Evolutionary conservation across 1,140 invertebrate genomes (phyloP).

Genomic region (Lutraria rhynchaena): DNA sequence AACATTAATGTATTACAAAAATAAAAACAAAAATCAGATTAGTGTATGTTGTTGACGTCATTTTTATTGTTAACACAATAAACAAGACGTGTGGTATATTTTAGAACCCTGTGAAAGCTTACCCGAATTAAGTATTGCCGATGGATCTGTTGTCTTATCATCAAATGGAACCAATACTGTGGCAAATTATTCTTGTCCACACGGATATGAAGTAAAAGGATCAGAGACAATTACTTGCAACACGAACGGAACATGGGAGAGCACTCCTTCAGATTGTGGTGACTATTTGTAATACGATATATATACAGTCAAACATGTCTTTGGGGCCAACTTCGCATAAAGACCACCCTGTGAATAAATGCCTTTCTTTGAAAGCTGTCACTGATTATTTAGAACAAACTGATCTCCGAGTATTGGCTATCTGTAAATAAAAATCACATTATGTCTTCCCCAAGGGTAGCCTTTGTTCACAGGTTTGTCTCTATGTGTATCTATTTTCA

Average conservation of each 20-base stretch:
- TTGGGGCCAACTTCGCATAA: too few relatives aligned
- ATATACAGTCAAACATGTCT: background rate
- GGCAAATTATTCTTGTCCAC: constrained; percentile 25
- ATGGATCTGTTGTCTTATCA: background rate
- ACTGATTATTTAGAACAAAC: too few relatives aligned
- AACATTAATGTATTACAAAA: too few relatives aligned
- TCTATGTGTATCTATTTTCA: background rate
- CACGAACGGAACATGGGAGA: constrained; percentile 22
- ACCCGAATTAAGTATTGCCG: background rate
- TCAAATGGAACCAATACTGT: constrained; percentile 26
- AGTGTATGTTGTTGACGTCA: too few relatives aligned
- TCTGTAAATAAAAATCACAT: too few relatives aligned
- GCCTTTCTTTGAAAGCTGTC: too few relatives aligned
- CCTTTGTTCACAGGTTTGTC: too few relatives aligned
- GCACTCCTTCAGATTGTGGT: constrained; percentile 18
- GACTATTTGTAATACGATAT: background rate
- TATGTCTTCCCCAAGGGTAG: too few relatives aligned
- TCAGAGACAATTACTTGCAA: constrained; percentile 16
- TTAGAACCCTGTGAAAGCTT: constrained; percentile 10
- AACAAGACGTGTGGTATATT: constrained; percentile 5
- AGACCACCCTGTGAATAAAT: too few relatives aligned
- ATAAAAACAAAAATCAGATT: too few relatives aligned
- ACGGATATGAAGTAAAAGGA: constrained; percentile 33
- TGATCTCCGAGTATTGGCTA: too few relatives aligned
- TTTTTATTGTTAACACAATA: too few relatives aligned